Conservation (phyloP, 2,797 vertebrate species). For the Momotus momota region DNA sequence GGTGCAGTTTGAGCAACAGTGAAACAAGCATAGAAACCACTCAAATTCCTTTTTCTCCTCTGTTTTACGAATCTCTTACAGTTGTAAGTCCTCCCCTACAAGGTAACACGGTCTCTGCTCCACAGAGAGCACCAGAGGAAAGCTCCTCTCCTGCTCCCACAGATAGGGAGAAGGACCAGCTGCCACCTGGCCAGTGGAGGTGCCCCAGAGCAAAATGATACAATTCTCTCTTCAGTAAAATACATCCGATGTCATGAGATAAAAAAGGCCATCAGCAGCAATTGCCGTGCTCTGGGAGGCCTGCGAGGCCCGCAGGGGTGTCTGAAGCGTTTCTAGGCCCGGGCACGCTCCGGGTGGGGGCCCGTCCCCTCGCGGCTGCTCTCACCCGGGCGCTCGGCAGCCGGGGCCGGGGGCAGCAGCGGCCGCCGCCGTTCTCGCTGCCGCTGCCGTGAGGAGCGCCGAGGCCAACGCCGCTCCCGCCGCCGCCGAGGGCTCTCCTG, state of each 20-base stretch:
- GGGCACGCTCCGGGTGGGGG: no score
- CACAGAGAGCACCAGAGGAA: accelerated
- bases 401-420: not conserved
- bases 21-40: accelerated
- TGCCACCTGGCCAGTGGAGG: not conserved
- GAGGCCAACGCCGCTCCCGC: no score
- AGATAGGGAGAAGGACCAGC: accelerated
- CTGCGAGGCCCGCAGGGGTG: accelerated
- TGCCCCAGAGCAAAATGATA: no score
- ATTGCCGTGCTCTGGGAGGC: accelerated
- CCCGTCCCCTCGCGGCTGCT: no score
- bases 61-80: not conserved
- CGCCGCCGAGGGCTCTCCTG: no score
- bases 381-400: no score
- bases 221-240: not conserved
- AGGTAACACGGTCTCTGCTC: no score
- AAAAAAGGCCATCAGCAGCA: accelerated
- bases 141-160: not conserved
- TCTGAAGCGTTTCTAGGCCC: not conserved
- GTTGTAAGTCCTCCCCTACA: not conserved
- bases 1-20: not conserved
- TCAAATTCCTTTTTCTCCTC: not conserved
- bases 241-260: not conserved
- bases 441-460: no score
- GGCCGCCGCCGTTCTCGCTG: not conserved